Conservation (phyloP, 2,113 vertebrate genomes). For the Mirounga angustirostris region DNA sequence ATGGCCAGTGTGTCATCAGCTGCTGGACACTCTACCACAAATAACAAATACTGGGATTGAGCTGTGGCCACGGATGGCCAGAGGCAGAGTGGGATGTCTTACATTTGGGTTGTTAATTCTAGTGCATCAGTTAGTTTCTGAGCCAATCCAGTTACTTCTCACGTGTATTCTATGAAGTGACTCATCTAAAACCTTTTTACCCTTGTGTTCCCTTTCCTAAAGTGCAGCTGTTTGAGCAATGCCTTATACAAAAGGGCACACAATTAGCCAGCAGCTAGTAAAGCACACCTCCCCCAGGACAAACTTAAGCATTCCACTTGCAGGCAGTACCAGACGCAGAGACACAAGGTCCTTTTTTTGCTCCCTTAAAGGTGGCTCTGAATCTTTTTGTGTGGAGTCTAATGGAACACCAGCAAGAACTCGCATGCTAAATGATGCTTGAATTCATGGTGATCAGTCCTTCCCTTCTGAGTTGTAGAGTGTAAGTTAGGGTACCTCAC, state of each 20-base stretch:
- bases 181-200: conserved; percentile 49
- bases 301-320: background rate
- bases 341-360: background rate
- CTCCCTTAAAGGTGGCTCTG: background rate
- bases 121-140: background rate
- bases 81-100: conserved; percentile 24
- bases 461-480: background rate
- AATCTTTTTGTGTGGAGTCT: background rate
- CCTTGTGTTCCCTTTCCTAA: conserved; percentile 44
- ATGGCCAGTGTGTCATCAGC: background rate
- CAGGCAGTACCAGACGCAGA: background rate
- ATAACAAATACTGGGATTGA: background rate
- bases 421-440: background rate
- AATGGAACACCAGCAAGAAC: background rate
- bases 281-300: background rate
- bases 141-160: conserved; percentile 21
- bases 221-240: conserved; percentile 41
- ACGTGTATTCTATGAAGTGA: conserved; percentile 12
- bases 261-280: background rate
- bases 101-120: conserved; percentile 12
- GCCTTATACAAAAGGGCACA: conserved; percentile 44
- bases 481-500: background rate
- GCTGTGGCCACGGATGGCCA: background rate
- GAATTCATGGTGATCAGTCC: background rate
- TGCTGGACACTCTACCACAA: background rate